Conservation (phyloP, 2,888 invertebrate species). For the Drosophila cracens region DNA sequence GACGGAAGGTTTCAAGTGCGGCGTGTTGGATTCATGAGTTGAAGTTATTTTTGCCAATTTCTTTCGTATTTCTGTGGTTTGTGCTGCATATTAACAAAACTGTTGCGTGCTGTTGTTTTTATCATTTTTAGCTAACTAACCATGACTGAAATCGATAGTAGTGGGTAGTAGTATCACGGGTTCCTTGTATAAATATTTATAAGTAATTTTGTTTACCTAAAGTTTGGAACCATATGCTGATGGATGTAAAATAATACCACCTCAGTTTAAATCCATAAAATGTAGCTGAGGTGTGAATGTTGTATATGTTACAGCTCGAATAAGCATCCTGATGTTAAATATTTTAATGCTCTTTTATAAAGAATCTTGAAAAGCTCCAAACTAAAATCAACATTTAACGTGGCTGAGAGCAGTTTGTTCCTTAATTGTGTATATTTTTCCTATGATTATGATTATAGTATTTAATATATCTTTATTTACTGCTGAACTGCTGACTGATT, state of each 20-base stretch:
- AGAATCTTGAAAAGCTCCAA: not conserved
- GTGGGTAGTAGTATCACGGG: not conserved
- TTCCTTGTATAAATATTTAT: not conserved
- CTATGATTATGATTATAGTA: not conserved
- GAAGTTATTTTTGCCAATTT: constrained; percentile 32
- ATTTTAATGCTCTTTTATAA: not conserved
- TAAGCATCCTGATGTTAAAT: not conserved
- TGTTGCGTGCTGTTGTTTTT: constrained; percentile 4
- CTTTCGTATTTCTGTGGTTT: constrained; percentile 12
- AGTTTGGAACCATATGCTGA: not conserved
- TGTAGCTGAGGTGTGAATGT: not conserved
- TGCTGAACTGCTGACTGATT: not conserved
- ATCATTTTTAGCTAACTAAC: not conserved
- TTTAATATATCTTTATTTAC: not conserved
- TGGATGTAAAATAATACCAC: not conserved
- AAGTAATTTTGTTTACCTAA: not conserved
- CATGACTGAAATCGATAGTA: constrained; percentile 7
- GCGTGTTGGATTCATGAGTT: constrained; percentile 31
- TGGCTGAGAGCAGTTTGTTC: not conserved
- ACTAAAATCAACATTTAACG: not conserved
- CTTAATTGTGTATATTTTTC: too few species aligned
- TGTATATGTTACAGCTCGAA: not conserved
- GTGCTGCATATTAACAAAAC: constrained; percentile 46
- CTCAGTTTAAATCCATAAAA: not conserved
- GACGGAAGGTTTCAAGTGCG: constrained; percentile 45